Percentiles rank a stretch among this genome's conserved stretches.
These are phyloP conservation scores for Brachyrhaphis roseni DNA, from an alignment of 2,797 vertebrate genomes.

Conservation along the genomic window DNA sequence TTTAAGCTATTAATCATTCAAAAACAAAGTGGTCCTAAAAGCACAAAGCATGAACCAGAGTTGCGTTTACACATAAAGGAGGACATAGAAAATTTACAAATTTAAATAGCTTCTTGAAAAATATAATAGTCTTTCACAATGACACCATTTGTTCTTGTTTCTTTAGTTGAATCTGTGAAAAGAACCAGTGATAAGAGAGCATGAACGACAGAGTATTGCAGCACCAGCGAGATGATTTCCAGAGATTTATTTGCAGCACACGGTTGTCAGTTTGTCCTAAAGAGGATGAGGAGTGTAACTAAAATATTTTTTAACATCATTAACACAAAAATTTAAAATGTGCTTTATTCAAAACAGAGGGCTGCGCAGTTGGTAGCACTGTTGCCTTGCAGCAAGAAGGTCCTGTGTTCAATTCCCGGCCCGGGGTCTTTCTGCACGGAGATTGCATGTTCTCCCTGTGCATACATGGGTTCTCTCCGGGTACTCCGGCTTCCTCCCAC, in stretches of 20 bases:
- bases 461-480: too few species aligned
- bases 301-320: background rate
- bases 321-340: background rate
- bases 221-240: background rate
- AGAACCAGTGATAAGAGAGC: background rate
- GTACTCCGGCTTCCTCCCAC: too few species aligned
- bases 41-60: background rate
- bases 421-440: too few species aligned
- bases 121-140: background rate
- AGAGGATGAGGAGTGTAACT: background rate
- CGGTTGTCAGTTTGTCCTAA: background rate
- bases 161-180: background rate
- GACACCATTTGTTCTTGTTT: background rate
- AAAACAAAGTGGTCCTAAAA: background rate
- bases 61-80: background rate
- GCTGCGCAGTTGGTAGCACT: too few species aligned
- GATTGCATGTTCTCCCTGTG: too few species aligned
- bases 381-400: too few species aligned
- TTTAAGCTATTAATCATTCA: background rate
- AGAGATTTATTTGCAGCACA: background rate
- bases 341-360: background rate
- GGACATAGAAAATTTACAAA: background rate
- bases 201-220: background rate
- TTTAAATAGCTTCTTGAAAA: background rate
- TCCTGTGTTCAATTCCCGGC: too few species aligned